phyloP scores from a whole-genome alignment of 1,140 invertebrate species.

The Adelges cooleyi region DNA sequence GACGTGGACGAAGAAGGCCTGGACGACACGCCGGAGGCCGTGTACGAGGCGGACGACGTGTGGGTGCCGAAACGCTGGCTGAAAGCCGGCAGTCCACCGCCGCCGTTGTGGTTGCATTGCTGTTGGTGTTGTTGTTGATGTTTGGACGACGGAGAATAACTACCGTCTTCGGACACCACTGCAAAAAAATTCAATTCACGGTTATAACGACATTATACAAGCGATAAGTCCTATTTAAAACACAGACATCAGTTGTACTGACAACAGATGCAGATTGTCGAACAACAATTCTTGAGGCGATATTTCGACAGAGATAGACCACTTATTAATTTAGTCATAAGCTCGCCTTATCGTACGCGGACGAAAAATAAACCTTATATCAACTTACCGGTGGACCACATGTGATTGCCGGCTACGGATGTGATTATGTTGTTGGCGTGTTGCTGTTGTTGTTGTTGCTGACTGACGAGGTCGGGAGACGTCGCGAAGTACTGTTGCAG shows the following conservation, averaged over 20 bases:
- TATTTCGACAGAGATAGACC: too few relatives aligned
- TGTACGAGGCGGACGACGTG: slow-evolving; percentile 2
- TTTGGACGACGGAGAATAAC: not conserved
- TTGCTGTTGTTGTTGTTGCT: not conserved
- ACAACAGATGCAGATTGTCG: too few relatives aligned
- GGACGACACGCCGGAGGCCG: not conserved
- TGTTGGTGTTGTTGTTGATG: not conserved
- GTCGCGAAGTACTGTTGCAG: slow-evolving; percentile 7
- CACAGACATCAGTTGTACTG: too few relatives aligned
- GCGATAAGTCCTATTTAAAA: not conserved
- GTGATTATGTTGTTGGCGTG: slow-evolving; percentile 9
- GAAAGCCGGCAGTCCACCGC: not conserved
- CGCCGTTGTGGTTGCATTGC: not conserved
- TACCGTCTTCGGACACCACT: not conserved
- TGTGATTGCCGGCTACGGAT: slow-evolving; percentile 5
- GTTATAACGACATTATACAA: not conserved
- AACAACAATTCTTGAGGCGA: too few relatives aligned
- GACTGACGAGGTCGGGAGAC: not conserved
- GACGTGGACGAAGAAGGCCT: not conserved
- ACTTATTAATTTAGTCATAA: too few relatives aligned
- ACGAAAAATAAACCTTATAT: too few relatives aligned
- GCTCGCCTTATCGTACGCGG: too few relatives aligned
- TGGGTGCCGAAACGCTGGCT: slow-evolving; percentile 1
- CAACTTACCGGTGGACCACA: slow-evolving; percentile 23
- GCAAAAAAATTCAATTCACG: not conserved